Conservation (phyloP, 2,797 vertebrate genomes). For the Columba guinea region DNA sequence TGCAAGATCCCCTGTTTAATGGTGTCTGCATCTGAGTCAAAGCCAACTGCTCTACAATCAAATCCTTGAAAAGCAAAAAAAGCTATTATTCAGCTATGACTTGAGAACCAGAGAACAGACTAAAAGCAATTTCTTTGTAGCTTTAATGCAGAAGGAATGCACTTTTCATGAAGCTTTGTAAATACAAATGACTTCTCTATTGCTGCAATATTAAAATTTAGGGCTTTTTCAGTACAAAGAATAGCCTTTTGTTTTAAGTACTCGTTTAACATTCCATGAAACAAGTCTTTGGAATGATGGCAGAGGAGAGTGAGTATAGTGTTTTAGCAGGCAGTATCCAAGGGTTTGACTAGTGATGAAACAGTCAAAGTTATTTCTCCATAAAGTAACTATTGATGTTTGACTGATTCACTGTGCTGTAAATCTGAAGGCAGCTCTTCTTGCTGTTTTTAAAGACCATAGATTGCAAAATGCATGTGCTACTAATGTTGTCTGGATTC, state of each 20-base stretch:
- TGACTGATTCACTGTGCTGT: neutral
- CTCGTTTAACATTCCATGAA: neutral
- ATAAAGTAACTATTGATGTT: rapidly evolving
- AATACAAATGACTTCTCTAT: neutral
- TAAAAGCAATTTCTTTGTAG: neutral
- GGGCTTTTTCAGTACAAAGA: neutral
- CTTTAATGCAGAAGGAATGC: neutral
- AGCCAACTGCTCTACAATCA: neutral
- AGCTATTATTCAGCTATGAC: neutral
- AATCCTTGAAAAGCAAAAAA: neutral
- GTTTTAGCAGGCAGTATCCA: neutral
- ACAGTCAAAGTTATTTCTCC: neutral
- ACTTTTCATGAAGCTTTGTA: neutral
- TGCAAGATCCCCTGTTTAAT: neutral
- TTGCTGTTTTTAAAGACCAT: neutral
- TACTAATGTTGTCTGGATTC: neutral
- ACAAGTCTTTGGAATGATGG: neutral
- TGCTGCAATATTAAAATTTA: neutral
- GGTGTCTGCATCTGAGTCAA: neutral
- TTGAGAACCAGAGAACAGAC: neutral
- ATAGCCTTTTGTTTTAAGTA: neutral
- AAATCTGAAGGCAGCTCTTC: neutral
- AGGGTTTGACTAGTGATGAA: neutral
- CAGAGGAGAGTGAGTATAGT: neutral
- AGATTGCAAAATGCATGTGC: neutral